Evolutionary conservation across 2,797 vertebrate genomes (phyloP).

Genomic region (Crax fasciolata): DNA sequence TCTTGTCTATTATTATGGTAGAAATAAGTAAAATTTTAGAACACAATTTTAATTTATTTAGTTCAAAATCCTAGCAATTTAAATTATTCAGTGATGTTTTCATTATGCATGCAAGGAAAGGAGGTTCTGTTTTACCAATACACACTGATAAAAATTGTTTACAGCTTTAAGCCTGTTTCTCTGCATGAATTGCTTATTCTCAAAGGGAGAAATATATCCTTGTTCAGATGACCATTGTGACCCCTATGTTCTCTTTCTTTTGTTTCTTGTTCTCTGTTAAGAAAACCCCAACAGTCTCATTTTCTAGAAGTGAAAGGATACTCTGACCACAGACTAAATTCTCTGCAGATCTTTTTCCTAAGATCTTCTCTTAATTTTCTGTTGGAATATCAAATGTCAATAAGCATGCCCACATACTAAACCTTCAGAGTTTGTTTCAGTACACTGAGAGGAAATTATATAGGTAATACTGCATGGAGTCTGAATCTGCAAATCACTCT

Average conservation of each 20-base stretch:
- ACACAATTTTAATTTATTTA: not conserved
- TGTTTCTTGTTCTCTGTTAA: not conserved
- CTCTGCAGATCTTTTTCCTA: not conserved
- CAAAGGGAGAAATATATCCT: not conserved
- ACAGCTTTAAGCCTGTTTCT: not conserved
- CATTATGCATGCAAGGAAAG: rapidly evolving
- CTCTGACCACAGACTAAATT: not conserved
- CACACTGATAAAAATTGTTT: not conserved
- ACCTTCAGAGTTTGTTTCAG: not conserved
- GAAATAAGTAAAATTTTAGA: not conserved
- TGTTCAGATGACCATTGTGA: not conserved
- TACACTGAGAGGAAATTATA: not conserved
- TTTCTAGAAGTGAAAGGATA: not conserved
- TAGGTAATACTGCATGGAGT: not conserved
- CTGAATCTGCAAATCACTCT: not conserved
- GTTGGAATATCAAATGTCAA: not conserved
- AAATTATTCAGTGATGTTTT: not conserved
- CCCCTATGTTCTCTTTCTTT: not conserved
- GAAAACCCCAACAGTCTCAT: not conserved
- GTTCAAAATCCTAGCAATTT: not conserved
- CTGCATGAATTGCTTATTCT: not conserved
- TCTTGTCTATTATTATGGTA: not conserved
- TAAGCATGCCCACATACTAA: not conserved
- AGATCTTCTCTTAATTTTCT: not conserved
- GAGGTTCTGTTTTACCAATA: not conserved